phyloP scores from a whole-genome alignment of 2,797 vertebrate species.

The Amblyopsis hoosieri region DNA sequence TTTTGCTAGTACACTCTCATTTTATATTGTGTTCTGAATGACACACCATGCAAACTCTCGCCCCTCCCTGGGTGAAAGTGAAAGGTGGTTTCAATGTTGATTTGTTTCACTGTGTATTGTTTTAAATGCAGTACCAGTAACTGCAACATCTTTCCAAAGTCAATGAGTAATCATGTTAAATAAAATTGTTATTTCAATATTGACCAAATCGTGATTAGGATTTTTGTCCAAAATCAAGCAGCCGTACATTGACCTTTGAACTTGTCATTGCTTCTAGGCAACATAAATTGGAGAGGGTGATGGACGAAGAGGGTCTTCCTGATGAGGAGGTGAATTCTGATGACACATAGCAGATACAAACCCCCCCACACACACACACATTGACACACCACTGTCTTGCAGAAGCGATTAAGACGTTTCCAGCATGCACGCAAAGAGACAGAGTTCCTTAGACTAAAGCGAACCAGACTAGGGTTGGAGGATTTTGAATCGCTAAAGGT shows the following conservation, averaged over 20 bases:
- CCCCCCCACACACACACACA: neutral
- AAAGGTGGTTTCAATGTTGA: too few species aligned
- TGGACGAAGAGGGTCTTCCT: constrained; percentile 89
- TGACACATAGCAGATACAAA: neutral
- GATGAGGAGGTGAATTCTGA: constrained; percentile 82
- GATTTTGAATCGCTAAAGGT: constrained; percentile 91
- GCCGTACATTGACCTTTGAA: neutral
- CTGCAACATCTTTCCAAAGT: too few species aligned
- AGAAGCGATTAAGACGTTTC: constrained; percentile 85
- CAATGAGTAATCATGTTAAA: too few species aligned
- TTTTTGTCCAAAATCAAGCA: too few species aligned
- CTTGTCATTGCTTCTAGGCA: constrained; percentile 72
- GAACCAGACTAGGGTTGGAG: constrained; percentile 86
- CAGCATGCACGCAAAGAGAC: constrained; percentile 88
- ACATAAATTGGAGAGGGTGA: constrained; percentile 88
- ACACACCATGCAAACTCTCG: too few species aligned
- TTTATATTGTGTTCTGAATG: too few species aligned
- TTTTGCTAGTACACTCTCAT: too few species aligned
- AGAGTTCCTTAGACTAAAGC: constrained; percentile 86
- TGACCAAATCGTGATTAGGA: too few species aligned
- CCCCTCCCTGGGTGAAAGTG: too few species aligned
- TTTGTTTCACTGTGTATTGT: too few species aligned
- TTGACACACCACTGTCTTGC: constrained; percentile 1
- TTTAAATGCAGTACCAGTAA: too few species aligned
- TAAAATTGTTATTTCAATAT: too few species aligned